A percentile compares a stretch with the other conserved stretches of the same genome.
These are phyloP conservation scores for Acrocephalus scirpaceus DNA, from an alignment of 2,797 vertebrate genomes.

Conservation along the genomic window DNA sequence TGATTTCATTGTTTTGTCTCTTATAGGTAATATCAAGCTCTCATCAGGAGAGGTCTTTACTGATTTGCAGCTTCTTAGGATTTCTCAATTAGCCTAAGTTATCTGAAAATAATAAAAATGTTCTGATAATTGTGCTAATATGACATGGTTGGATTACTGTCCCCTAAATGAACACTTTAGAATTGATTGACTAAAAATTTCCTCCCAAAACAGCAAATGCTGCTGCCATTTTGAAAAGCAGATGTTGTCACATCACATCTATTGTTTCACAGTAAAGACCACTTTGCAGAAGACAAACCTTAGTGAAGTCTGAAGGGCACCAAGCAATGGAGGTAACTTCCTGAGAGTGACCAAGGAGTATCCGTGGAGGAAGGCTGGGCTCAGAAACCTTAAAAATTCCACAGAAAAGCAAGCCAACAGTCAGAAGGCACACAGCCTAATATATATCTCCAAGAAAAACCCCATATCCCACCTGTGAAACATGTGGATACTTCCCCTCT, in stretches of 20 bases:
- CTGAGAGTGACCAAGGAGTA: slow-evolving; percentile 90
- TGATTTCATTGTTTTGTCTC: not conserved
- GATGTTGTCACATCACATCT: not conserved
- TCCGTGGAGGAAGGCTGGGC: slow-evolving; percentile 83
- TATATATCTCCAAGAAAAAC: not conserved
- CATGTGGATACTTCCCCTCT: not conserved
- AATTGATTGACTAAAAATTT: not conserved
- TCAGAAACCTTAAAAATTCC: slow-evolving; percentile 83
- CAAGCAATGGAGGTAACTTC: slow-evolving; percentile 95
- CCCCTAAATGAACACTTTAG: not conserved
- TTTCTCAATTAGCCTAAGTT: not conserved
- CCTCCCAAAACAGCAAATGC: not conserved
- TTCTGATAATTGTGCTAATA: not conserved
- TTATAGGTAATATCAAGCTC: not conserved
- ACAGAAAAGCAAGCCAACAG: not conserved
- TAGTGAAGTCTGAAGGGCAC: slow-evolving; percentile 96
- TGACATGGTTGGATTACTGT: not conserved
- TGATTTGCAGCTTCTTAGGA: not conserved
- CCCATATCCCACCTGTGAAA: not conserved
- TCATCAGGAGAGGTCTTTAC: not conserved
- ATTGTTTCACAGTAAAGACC: not conserved
- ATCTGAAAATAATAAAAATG: not conserved
- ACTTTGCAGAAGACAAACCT: slow-evolving; percentile 78
- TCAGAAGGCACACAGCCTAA: not conserved
- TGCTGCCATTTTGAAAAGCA: not conserved